Conservation (phyloP, 2,888 invertebrate species). For the Nycteola revayana region DNA sequence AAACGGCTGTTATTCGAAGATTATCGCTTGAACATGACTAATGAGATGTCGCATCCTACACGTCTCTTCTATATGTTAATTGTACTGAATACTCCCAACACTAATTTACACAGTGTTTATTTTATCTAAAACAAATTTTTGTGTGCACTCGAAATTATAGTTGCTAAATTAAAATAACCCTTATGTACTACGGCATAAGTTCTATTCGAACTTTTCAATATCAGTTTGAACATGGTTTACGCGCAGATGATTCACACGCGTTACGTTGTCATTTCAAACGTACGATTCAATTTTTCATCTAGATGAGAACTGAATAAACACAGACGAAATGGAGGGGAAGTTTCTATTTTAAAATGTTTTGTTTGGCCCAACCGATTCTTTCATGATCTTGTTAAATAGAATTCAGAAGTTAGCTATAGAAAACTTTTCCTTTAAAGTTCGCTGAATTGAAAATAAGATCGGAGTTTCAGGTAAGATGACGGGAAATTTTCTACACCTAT, state of each 20-base stretch:
- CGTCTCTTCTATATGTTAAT: conserved; percentile 66
- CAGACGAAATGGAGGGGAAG: conserved; percentile 46
- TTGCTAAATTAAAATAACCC: conserved; percentile 13
- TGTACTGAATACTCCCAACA: conserved; percentile 64
- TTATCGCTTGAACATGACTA: conserved; percentile 76
- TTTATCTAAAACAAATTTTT: conserved; percentile 49
- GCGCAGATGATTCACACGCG: conserved; percentile 55
- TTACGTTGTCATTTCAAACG: conserved; percentile 69
- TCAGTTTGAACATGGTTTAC: conserved; percentile 15
- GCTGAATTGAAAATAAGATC: conserved; percentile 48
- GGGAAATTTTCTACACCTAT: too few species aligned
- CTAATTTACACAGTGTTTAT: conserved; percentile 75
- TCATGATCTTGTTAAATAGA: conserved; percentile 46
- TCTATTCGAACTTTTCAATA: background rate
- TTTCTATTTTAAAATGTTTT: conserved; percentile 54
- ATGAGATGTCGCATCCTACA: conserved; percentile 60
- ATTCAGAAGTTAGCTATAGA: conserved; percentile 47
- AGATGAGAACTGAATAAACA: conserved; percentile 64
- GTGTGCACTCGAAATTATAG: conserved; percentile 10
- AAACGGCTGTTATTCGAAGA: conserved; percentile 71
- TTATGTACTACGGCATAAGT: background rate
- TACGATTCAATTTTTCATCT: conserved; percentile 74
- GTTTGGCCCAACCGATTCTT: conserved; percentile 36
- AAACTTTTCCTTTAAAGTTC: conserved; percentile 42
- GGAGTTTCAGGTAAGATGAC: conserved; percentile 31